These are phyloP conservation scores for Podargus strigoides DNA, from an alignment of 2,797 vertebrate genomes.

Conservation along the genomic window DNA sequence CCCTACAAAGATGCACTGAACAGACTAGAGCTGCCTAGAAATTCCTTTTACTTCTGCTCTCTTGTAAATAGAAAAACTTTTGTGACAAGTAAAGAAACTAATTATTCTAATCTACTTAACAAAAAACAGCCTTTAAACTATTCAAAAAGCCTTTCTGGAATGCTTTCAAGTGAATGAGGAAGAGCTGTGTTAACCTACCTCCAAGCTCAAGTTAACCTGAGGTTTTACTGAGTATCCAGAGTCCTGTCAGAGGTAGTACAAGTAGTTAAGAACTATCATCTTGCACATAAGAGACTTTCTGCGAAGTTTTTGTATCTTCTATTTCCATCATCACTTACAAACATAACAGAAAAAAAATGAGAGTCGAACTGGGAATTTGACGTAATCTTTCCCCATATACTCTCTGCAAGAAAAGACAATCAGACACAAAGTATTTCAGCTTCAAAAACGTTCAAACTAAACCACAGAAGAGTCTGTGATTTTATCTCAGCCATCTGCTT, in stretches of 20 bases:
- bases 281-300: background rate
- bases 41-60: background rate
- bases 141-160: background rate
- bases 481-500: constrained; percentile 10
- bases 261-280: background rate
- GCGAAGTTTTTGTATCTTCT: background rate
- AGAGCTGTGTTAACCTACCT: background rate
- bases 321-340: background rate
- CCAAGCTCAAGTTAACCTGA: background rate
- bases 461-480: background rate
- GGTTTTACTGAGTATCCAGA: background rate
- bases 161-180: background rate
- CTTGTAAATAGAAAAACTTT: background rate
- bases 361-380: background rate
- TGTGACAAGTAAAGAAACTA: background rate
- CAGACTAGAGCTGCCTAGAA: background rate
- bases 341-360: background rate
- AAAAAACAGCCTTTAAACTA: background rate
- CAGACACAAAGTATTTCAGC: background rate
- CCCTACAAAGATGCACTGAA: background rate
- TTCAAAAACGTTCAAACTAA: background rate
- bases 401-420: background rate
- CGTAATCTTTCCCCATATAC: background rate
- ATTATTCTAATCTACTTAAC: background rate
- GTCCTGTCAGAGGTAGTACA: background rate